Evolutionary conservation across 2,113 vertebrate species (phyloP).

Genomic region (Sorex araneus): DNA sequence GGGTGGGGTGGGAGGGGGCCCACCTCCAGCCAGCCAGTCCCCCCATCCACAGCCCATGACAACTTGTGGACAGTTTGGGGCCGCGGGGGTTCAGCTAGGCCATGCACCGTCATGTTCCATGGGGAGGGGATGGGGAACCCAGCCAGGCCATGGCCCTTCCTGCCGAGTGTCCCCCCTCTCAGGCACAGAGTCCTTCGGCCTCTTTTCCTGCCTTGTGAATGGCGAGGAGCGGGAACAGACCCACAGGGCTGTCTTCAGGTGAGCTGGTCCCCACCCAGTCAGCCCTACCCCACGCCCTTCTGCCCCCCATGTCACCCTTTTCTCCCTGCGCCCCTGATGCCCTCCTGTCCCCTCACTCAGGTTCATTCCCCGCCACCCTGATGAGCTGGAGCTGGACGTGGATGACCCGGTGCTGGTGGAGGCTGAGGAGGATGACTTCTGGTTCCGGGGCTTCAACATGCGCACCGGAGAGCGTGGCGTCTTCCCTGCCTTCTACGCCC

Average conservation of each 20-base stretch:
- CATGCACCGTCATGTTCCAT: too few species aligned
- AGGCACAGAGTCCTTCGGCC: conserved; percentile 99
- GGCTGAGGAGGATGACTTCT: conserved; percentile 97
- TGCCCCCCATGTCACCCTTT: background rate
- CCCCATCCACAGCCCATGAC: background rate
- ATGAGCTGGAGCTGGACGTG: conserved; percentile 97
- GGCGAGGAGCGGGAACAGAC: conserved; percentile 98
- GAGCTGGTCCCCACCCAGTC: background rate
- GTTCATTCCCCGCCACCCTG: conserved; percentile 97
- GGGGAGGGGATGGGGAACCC: too few species aligned
- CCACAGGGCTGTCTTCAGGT: conserved; percentile 95
- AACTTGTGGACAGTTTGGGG: too few species aligned
- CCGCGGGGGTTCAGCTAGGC: too few species aligned
- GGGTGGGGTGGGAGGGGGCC: background rate
- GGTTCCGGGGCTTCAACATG: conserved; percentile 99
- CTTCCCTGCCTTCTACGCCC: conserved; percentile 97
- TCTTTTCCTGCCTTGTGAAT: conserved; percentile 96
- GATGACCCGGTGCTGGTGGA: conserved; percentile 97
- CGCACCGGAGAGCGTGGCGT: conserved; percentile 96
- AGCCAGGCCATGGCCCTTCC: background rate
- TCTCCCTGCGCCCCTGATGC: background rate
- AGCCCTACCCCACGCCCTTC: too few species aligned
- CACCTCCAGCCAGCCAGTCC: background rate
- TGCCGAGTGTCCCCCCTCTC: background rate
- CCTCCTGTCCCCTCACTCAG: conserved; percentile 80